Conservation (phyloP, 2,888 invertebrate species). For the Rhynchonema sp. region DNA sequence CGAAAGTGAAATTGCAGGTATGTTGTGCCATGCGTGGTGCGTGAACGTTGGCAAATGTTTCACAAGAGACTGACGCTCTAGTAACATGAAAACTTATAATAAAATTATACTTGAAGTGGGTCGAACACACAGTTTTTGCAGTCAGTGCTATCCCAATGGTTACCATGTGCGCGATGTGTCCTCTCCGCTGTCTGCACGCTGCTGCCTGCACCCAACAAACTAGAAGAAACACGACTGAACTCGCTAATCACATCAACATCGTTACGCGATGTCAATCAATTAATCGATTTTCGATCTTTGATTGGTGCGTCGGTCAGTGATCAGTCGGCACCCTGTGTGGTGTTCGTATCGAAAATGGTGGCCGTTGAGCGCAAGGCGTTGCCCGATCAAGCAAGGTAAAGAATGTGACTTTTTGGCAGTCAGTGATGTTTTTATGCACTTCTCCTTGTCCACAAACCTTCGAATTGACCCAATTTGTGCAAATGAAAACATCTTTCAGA, state of each 20-base stretch:
- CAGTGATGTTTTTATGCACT: no score
- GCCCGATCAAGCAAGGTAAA: background rate
- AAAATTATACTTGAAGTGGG: no score
- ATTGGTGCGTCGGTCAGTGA: background rate
- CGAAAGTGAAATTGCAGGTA: conserved; percentile 44
- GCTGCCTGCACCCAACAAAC: conserved; percentile 59
- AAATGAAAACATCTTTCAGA: no score
- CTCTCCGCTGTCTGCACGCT: conserved; percentile 56
- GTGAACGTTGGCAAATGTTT: no score
- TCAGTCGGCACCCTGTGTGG: conserved; percentile 17
- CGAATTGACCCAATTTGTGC: no score
- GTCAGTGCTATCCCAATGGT: conserved; percentile 66
- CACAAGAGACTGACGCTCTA: no score
- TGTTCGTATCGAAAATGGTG: conserved; percentile 75
- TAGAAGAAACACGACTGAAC: conserved; percentile 56
- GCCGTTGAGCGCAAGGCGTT: conserved; percentile 32
- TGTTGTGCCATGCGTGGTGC: no score
- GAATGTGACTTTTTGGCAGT: no score
- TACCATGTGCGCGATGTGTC: conserved; percentile 62
- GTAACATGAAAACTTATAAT: no score
- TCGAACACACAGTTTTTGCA: no score
- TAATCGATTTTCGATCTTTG: no score
- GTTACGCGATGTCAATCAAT: background rate
- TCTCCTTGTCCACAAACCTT: no score
- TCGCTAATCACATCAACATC: conserved; percentile 44